Base-by-base conservation (phyloP, 2,797 vertebrate species). In the Parauchenoglanis ngamensis region DNA sequence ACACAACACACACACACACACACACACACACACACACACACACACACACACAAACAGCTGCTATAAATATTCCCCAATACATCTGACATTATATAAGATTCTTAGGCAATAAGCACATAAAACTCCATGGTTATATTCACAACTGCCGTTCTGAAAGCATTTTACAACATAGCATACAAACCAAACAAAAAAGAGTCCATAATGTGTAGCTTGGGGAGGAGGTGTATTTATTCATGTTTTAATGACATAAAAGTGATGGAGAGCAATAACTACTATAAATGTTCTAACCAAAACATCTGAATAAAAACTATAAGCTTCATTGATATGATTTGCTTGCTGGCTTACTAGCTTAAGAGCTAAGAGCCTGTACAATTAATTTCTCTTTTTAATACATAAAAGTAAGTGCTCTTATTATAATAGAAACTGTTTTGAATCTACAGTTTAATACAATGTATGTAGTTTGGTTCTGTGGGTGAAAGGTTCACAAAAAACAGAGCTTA, bases 21-120 rank as follows among this genome's bases (percentile, higher is more conserved):
- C 72, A 65, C 57, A 82, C 28, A 84, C 81, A 83, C 61, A 78
- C 31, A 83, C 15, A 88, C 65, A 86, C 44, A 86, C 61, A 82
- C 86, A 70, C 61, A 52, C 63, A 78, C 25, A 84, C 65, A 3
- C 68, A 82, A 25, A 85, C 52, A 83, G 31, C 68, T 79, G 61
- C 17, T 81, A 23, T 82, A 87, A 72, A 88, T 83, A 68, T 81
- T 72, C n/a, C 52, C 76, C 70, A 31, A 21, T 88, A 80, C 35
- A 67, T 82, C 68, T 8, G 79, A 46, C 59, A 52, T 31, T 77
- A 31, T 23, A 87, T 2, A 35, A 10, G 44, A 28, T 31, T 40
- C 52, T 28, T 23, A 77, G 28, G 63, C 23, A 46, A 57, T 75
- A 54, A 70, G 31, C 35, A n/a, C n/a, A 44, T 35, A 87, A n/a